phyloP scores from a whole-genome alignment of 1,140 invertebrate genomes.

The Brachionus angularis region DNA sequence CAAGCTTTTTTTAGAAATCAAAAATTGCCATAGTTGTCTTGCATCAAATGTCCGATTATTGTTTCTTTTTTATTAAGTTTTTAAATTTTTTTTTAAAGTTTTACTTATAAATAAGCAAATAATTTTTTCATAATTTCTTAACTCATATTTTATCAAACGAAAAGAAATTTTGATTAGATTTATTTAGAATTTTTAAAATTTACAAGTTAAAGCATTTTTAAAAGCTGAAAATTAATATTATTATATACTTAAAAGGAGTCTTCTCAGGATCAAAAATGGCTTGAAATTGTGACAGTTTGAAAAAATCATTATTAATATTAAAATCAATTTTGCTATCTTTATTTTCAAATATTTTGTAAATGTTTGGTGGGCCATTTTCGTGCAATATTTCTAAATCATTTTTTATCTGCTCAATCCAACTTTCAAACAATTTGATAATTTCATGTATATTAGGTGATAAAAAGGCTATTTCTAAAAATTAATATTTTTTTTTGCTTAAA shows the following conservation, averaged over 20 bases:
- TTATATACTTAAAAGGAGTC: conserved; percentile 88
- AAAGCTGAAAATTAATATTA: conserved; percentile 53
- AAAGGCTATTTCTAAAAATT: conserved; percentile 74
- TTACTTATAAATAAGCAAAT: no score
- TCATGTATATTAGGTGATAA: conserved; percentile 87
- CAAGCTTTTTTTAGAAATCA: conserved; percentile 84
- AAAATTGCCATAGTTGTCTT: conserved; percentile 82
- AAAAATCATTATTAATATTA: conserved; percentile 64
- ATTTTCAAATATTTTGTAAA: conserved; percentile 69
- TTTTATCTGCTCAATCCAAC: conserved; percentile 78
- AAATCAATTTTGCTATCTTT: conserved; percentile 66
- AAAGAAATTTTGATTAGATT: no score
- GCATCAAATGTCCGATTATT: conserved; percentile 67
- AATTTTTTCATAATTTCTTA: no score
- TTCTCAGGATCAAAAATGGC: conserved; percentile 84
- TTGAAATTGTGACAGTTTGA: conserved; percentile 86
- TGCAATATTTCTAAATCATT: conserved; percentile 69
- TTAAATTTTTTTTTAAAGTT: no score
- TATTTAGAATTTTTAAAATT: no score
- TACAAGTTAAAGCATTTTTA: no score
- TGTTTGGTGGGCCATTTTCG: conserved; percentile 57
- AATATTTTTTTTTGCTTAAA: neutral
- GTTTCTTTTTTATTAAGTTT: no score
- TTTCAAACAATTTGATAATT: conserved; percentile 73
- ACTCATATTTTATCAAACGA: no score